Conservation (phyloP, 2,888 invertebrate species). For the Ernsta delagoae region DNA sequence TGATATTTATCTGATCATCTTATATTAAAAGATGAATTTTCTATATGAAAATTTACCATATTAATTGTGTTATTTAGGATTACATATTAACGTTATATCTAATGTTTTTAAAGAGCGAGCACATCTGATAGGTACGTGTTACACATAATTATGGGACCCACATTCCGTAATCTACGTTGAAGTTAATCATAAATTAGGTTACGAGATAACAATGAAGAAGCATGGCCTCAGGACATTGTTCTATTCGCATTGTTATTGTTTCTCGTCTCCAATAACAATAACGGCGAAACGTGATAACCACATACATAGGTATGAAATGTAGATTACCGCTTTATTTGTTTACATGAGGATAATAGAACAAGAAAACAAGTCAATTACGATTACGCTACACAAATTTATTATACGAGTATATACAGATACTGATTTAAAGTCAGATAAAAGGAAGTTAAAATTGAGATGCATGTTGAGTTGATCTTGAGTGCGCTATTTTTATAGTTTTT, state of each 20-base stretch:
- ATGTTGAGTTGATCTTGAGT: too few species aligned
- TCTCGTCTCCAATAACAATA: slow-evolving; percentile 12
- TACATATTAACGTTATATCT: too few species aligned
- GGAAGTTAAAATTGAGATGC: too few species aligned
- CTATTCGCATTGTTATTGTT: slow-evolving; percentile 20
- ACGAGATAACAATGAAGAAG: slow-evolving; percentile 14
- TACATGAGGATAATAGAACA: neutral
- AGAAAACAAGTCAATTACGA: slow-evolving; percentile 1
- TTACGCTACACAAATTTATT: neutral
- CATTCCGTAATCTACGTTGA: slow-evolving; percentile 1
- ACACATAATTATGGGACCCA: neutral
- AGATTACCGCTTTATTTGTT: slow-evolving; percentile 12
- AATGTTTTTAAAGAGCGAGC: too few species aligned
- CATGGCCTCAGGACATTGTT: slow-evolving; percentile 23
- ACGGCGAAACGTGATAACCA: slow-evolving; percentile 1
- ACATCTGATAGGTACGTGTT: too few species aligned
- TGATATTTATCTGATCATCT: too few species aligned
- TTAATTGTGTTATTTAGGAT: too few species aligned
- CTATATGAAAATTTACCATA: too few species aligned
- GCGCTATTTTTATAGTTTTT: too few species aligned
- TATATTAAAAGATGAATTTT: too few species aligned
- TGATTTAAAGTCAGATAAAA: too few species aligned
- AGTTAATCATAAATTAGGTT: slow-evolving; percentile 19
- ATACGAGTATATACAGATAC: too few species aligned
- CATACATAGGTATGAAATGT: slow-evolving; percentile 7